Conservation (phyloP, 2,113 vertebrate genomes). For the Hystrix brachyura region DNA sequence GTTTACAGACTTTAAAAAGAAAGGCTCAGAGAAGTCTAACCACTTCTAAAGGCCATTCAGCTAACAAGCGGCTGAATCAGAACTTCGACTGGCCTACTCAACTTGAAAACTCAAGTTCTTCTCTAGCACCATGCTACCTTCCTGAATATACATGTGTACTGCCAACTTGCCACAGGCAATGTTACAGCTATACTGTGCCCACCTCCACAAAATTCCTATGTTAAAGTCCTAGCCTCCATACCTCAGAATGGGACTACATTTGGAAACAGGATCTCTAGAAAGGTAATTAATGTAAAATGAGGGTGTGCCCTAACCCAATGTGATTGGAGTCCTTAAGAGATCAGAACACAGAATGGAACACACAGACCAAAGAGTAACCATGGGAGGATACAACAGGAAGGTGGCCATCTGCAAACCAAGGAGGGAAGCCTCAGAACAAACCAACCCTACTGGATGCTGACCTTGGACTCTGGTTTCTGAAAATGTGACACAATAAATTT, state of each 20-base stretch:
- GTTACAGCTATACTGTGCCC: neutral
- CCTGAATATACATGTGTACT: neutral
- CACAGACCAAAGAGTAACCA: neutral
- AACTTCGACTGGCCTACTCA: neutral
- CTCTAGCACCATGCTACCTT: neutral
- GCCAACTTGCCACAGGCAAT: neutral
- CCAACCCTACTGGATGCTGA: neutral
- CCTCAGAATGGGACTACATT: neutral
- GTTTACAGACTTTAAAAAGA: neutral
- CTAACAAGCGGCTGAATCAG: neutral
- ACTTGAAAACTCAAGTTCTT: neutral
- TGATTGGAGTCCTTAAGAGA: neutral
- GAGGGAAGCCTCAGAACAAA: neutral
- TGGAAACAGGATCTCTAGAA: neutral
- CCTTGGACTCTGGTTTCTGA: neutral
- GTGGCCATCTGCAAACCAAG: neutral
- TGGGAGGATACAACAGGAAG: neutral
- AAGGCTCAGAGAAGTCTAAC: neutral
- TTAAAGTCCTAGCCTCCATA: neutral
- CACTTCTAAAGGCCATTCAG: neutral
- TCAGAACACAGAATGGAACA: constrained; percentile 8
- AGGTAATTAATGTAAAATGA: neutral
- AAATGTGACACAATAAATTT: neutral
- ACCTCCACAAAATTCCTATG: neutral
- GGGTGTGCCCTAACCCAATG: neutral